phyloP scores from a whole-genome alignment of 2,113 vertebrate species.

The Nymphicus hollandicus region DNA sequence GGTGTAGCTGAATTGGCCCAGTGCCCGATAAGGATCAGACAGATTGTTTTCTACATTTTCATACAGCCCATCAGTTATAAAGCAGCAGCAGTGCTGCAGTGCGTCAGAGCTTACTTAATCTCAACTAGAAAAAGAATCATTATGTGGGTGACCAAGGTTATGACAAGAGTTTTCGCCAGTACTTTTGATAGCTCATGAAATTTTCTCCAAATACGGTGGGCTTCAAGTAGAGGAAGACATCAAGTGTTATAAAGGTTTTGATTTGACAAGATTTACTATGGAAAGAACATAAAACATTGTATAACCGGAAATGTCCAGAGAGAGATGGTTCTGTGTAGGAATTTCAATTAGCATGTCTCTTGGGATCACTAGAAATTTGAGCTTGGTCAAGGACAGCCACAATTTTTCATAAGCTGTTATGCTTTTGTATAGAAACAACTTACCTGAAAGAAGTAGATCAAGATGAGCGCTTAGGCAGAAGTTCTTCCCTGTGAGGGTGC shows the following conservation, averaged over 20 bases:
- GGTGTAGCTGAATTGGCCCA: constrained; percentile 42
- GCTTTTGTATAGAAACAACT: neutral
- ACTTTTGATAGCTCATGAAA: neutral
- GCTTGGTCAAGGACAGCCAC: neutral
- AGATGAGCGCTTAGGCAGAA: neutral
- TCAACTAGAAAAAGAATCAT: neutral
- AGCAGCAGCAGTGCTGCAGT: neutral
- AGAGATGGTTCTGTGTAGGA: neutral
- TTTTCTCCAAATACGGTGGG: neutral
- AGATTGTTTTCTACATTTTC: neutral
- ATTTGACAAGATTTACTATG: neutral
- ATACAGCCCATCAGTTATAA: neutral
- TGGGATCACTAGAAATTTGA: neutral
- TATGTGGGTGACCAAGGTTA: neutral
- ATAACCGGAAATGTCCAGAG: neutral
- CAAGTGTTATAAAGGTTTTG: neutral
- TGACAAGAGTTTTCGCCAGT: rapidly evolving
- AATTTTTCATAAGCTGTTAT: neutral
- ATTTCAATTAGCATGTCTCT: neutral
- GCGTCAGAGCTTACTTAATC: neutral
- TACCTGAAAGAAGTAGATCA: neutral
- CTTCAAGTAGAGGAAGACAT: neutral
- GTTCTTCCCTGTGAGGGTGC: neutral
- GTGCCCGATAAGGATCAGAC: constrained; percentile 28
- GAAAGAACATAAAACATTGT: neutral